Percentiles rank a stretch among this genome's conserved stretches.
These are phyloP conservation scores for Heterotis niloticus DNA, from an alignment of 2,113 vertebrate species.

Conservation along the genomic window DNA sequence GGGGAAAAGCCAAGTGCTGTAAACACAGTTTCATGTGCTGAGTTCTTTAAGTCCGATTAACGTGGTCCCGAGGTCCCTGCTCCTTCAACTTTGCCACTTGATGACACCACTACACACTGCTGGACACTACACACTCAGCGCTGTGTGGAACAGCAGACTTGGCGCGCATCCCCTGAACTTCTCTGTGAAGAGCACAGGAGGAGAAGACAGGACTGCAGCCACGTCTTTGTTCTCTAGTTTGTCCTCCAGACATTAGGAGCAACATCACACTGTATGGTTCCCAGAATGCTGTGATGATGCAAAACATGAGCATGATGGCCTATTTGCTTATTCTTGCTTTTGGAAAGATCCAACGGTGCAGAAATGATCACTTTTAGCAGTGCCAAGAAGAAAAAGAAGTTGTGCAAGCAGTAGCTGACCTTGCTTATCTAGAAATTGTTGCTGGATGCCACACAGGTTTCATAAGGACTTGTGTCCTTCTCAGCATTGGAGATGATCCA, in stretches of 20 bases:
- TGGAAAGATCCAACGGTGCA: conserved; percentile 64
- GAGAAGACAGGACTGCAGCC: too few species aligned
- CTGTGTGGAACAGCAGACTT: conserved; percentile 26
- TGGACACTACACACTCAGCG: neutral
- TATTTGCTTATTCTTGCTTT: conserved; percentile 50
- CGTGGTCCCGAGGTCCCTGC: too few species aligned
- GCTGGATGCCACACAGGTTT: neutral
- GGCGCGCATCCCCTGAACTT: conserved; percentile 52
- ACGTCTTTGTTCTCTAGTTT: too few species aligned
- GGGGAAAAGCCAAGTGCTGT: too few species aligned
- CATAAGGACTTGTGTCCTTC: rapidly evolving
- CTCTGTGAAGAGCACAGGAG: conserved; percentile 62
- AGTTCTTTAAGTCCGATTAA: too few species aligned
- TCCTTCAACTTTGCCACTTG: too few species aligned
- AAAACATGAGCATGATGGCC: conserved; percentile 57
- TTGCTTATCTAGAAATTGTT: rapidly evolving
- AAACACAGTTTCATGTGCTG: too few species aligned
- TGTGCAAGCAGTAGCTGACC: conserved; percentile 53
- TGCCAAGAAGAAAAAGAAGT: conserved; percentile 60
- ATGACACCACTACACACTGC: too few species aligned
- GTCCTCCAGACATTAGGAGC: too few species aligned
- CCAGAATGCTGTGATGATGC: conserved; percentile 64
- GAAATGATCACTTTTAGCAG: conserved; percentile 58
- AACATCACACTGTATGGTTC: conserved; percentile 62
- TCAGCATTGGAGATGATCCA: conserved; percentile 34